Evolutionary conservation across 2,797 vertebrate genomes (phyloP), one percentile per base, ranked within the genome.

Genomic region (Xyrichtys novacula): DNA sequence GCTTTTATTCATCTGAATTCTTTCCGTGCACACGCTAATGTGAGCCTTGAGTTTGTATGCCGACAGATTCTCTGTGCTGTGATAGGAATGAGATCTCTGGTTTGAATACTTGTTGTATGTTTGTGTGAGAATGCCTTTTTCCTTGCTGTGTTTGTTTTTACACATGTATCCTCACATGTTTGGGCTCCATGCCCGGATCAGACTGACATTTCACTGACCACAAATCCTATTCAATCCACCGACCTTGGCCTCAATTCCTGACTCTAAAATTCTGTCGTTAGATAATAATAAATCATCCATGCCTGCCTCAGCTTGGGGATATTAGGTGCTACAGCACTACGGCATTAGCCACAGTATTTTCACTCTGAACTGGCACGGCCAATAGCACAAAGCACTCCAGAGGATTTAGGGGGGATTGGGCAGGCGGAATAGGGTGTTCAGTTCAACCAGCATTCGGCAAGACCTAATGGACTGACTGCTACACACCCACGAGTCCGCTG

Each of bases 151-250:
- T 69, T 55, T 59, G 36, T 69, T 58, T 74, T 29, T 53, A 48
- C 44, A 39, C 39, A 69, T 50, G 68, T 61, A 59, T 46, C 57
- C 39, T 66, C 53, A 47, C 61, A 55, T 68, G 67, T 67, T 48
- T 84, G 54, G 65, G 58, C 64, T 75, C 17, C 7, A 29, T 5
- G 61, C 74, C 65, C 76, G 81, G 59, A 73, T 80, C 73, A 43
- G 44, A 46, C 53, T 76, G 79, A 84, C 70, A 83, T 67, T 80
- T 84, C 63, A 53, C 66, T 50, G 54, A 67, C 61, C 65, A 44
- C 75, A 87, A 88, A 88, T 89, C 78, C 83, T 59, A 65, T 78
- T 79, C 78, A 80, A 89, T 84, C 75, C 78, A 75, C 73, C 80
- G 82, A 89, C 85, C 88, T 90, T 86, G 80, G 74, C 76, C 77